Evolutionary conservation across 2,888 invertebrate species (phyloP).

Genomic region (Dastarcus helophoroides): DNA sequence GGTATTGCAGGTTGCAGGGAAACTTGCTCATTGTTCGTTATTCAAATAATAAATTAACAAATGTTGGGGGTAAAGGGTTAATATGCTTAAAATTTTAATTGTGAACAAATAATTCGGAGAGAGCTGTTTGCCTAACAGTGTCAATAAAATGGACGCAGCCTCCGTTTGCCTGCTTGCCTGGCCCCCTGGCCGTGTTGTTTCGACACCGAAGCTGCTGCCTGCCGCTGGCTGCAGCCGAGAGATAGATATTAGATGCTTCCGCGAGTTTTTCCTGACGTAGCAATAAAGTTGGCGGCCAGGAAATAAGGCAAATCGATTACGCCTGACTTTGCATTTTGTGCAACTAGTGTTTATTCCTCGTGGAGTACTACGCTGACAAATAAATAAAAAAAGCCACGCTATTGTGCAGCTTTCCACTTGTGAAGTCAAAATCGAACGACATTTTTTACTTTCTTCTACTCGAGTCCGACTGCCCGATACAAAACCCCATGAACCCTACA

Average conservation of each 20-base stretch:
- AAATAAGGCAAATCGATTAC: conserved; percentile 20
- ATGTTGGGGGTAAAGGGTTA: conserved; percentile 36
- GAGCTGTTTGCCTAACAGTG: conserved; percentile 26
- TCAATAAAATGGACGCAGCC: conserved; percentile 23
- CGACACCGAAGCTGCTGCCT: conserved; percentile 24
- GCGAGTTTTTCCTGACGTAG: conserved; percentile 27
- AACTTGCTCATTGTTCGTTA: conserved; percentile 22
- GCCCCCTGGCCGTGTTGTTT: conserved; percentile 6
- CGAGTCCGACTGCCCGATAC: no score
- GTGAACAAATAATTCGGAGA: conserved; percentile 35
- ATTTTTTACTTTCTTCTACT: no score
- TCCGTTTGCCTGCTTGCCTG: conserved; percentile 5
- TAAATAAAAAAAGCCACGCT: no score
- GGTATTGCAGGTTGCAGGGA: no score
- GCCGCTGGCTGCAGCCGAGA: conserved; percentile 8
- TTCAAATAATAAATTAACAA: conserved; percentile 31
- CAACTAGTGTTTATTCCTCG: conserved; percentile 25
- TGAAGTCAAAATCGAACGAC: no score
- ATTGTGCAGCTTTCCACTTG: no score
- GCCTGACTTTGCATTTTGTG: conserved; percentile 25
- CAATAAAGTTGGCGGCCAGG: conserved; percentile 26
- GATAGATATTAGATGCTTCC: no score
- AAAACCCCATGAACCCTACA: no score
- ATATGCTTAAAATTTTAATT: conserved; percentile 40
- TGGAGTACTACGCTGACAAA: background rate